Evolutionary conservation across 2,113 vertebrate genomes (phyloP), one percentile per base, ranked within the genome.

Genomic region (Pseudorectes ferrugineus): DNA sequence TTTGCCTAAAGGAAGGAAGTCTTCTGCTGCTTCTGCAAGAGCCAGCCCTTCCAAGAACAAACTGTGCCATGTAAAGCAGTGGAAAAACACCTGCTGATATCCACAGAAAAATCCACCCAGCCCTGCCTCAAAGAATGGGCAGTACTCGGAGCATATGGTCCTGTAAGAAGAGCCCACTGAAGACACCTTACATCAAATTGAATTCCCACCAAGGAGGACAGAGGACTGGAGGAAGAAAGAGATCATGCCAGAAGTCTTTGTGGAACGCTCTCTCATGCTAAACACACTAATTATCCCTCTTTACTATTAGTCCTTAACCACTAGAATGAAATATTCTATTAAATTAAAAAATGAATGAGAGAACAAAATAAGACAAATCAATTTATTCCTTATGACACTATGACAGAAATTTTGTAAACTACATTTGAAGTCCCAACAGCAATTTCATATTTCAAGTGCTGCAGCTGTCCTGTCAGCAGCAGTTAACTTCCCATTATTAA

Each of bases 101-200:
- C 8, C 26, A 42, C 42, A 42, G 35, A 49, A 74, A 79, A 88
- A 82, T 12, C 14, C 25, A 67, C 29, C 38, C 28, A 61, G 28
- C 17, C 1, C 2, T 0, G 0, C 5, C 12, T 18, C 10, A 35
- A 35, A 62, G 42, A 73, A 86, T 38, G 20, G 11, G 17, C 17
- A 58, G 10, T 26, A 49, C 28, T 85, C 66, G 46, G 16, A 52
- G 3, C 12, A 12, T 35, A 25, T 5, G 17, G 14, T 54, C 16
- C 21, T 70, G 7, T 63, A 46, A 68, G 71, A 75, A 72, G 11
- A 73, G 12, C 13, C 28, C 11, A 8, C 11, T 26, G 33, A 66
- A 58, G 42, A 46, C 2, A 1, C 3, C 6, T 62, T 35, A 17
- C 9, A 46, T 52, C 24, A 72, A 66, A 75, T 0, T 46, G 24